phyloP scores from a whole-genome alignment of 2,113 vertebrate genomes.

The Oreamnos americanus region DNA sequence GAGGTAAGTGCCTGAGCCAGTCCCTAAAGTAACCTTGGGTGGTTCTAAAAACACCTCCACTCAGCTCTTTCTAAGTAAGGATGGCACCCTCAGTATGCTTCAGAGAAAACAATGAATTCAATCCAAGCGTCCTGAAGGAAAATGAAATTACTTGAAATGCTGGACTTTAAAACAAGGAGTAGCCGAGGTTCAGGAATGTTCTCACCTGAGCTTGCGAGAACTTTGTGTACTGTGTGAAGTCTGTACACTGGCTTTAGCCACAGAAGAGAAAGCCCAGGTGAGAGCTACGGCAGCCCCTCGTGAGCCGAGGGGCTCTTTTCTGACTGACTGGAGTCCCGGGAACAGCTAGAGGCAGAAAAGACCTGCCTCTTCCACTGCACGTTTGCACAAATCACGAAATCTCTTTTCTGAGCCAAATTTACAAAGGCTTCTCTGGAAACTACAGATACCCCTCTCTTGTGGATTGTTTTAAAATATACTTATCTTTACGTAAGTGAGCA shows the following conservation, averaged over 20 bases:
- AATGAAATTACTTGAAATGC: background rate
- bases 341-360: background rate
- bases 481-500: slow-evolving; percentile 64
- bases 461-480: slow-evolving; percentile 74
- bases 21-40: background rate
- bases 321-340: background rate
- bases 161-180: slow-evolving; percentile 10
- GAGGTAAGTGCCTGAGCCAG: background rate
- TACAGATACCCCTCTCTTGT: slow-evolving; percentile 31
- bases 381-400: background rate
- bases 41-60: background rate
- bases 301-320: background rate
- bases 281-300: background rate
- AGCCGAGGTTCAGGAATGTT: background rate
- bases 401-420: slow-evolving; percentile 68
- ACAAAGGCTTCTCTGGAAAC: slow-evolving; percentile 72
- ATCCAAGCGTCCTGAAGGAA: slow-evolving; percentile 13
- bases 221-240: background rate
- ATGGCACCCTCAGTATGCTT: background rate
- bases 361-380: background rate
- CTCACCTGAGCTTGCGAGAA: background rate
- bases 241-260: background rate
- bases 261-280: background rate
- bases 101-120: background rate
- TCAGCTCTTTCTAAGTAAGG: background rate